Conservation (phyloP, 1,140 invertebrate genomes). For the Drosophila ercepeae region DNA sequence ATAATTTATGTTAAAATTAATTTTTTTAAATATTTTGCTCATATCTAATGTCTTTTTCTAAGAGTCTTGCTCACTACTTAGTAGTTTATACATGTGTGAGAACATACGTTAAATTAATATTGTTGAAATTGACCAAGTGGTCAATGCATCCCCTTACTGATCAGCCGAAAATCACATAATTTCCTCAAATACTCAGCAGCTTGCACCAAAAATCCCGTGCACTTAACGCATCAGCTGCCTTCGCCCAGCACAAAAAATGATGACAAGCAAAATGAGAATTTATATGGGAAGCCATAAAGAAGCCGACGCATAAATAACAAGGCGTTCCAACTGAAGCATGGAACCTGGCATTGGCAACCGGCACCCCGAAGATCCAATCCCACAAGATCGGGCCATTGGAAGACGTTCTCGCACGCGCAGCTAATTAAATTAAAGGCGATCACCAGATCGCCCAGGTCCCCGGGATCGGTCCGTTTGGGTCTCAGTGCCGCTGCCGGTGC, state of each 20-base stretch:
- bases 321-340: constrained; percentile 64
- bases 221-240: constrained; percentile 50
- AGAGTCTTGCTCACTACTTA: not conserved
- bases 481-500: not conserved
- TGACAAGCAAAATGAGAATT: constrained; percentile 75
- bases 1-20: too few relatives aligned
- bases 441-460: constrained; percentile 47
- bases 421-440: constrained; percentile 78
- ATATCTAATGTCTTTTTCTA: too few relatives aligned
- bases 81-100: too few relatives aligned
- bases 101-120: constrained; percentile 12
- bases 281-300: constrained; percentile 80
- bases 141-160: not conserved
- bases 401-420: constrained; percentile 62
- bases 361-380: constrained; percentile 27
- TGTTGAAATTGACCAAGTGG: constrained; percentile 11
- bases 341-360: constrained; percentile 49
- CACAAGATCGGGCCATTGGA: constrained; percentile 6
- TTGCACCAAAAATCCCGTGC: constrained; percentile 25
- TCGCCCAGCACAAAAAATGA: constrained; percentile 56
- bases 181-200: constrained; percentile 43
- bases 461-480: constrained; percentile 3
- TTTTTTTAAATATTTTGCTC: too few relatives aligned
- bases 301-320: constrained; percentile 72
- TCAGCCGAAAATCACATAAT: constrained; percentile 33